phyloP scores from a whole-genome alignment of 2,888 invertebrate genomes.

The Apotomis turbidana region DNA sequence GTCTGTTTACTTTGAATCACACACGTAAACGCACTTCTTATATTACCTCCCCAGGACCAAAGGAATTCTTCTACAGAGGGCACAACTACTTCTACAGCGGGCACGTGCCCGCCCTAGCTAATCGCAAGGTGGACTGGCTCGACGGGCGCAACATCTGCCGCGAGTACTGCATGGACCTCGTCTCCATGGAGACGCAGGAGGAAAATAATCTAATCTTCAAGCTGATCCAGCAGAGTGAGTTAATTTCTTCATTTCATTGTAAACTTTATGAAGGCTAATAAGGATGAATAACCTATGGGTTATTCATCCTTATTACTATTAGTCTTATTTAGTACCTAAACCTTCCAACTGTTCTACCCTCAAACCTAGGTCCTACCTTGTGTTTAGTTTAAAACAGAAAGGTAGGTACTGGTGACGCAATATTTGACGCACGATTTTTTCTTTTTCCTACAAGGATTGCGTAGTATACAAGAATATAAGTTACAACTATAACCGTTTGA shows the following conservation, averaged over 20 bases:
- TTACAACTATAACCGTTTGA: too few relatives aligned
- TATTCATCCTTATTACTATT: too few relatives aligned
- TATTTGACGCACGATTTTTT: too few relatives aligned
- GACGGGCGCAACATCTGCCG: constrained; percentile 96
- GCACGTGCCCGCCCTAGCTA: constrained; percentile 90
- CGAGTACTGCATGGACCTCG: constrained; percentile 96
- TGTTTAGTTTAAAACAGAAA: too few relatives aligned
- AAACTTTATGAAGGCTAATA: too few relatives aligned
- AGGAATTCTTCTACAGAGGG: constrained; percentile 94
- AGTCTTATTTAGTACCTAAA: too few relatives aligned
- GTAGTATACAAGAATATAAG: too few relatives aligned
- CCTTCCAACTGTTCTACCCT: too few relatives aligned
- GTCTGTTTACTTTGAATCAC: background rate
- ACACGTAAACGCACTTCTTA: constrained; percentile 27
- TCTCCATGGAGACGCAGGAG: constrained; percentile 94
- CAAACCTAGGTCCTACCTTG: too few relatives aligned
- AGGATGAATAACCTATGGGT: too few relatives aligned
- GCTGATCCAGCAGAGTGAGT: constrained; percentile 92
- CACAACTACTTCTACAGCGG: constrained; percentile 95
- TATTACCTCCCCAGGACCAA: constrained; percentile 87
- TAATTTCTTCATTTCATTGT: background rate
- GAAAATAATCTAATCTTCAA: constrained; percentile 95
- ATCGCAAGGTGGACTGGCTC: constrained; percentile 94
- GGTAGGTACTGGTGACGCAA: too few relatives aligned
- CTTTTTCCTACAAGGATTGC: too few relatives aligned